Evolutionary conservation across 2,113 vertebrate genomes (phyloP).

Genomic region (Xenopus laevis): DNA sequence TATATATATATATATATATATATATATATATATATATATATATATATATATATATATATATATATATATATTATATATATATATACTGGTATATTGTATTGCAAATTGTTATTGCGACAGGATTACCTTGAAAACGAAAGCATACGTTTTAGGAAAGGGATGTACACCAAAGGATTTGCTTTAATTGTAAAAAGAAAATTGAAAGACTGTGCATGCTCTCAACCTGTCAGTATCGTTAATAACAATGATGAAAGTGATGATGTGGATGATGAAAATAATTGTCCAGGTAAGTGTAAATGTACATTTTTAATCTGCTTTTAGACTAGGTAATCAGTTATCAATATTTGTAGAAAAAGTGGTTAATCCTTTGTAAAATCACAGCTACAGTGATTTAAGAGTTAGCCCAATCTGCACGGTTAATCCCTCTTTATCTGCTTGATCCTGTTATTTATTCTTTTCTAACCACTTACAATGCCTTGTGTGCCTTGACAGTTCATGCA

Average conservation of each 20-base stretch:
- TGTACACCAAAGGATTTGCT: no score
- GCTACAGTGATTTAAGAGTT: constrained; percentile 76
- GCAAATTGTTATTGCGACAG: no score
- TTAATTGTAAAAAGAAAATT: no score
- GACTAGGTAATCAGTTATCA: constrained; percentile 77
- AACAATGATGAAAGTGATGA: constrained; percentile 67
- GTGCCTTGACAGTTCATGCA: constrained; percentile 69
- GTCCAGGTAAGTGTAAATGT: constrained; percentile 50
- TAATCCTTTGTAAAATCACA: constrained; percentile 80
- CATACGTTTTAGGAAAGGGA: no score
- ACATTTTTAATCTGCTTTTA: constrained; percentile 64
- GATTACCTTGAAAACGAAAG: no score
- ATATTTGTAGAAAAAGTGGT: constrained; percentile 74
- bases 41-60: no score
- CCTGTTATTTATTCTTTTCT: constrained; percentile 72
- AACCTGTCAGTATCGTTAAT: constrained; percentile 66
- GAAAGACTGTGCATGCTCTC: no score
- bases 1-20: no score
- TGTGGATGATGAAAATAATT: constrained; percentile 67
- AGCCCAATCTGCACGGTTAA: constrained; percentile 78
- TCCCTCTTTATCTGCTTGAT: constrained; percentile 78
- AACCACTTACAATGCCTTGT: constrained; percentile 63
- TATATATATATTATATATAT: no score
- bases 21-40: no score
- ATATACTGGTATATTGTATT: no score